Base-by-base conservation (phyloP, 2,888 invertebrate species). In the Teleogryllus oceanicus region DNA sequence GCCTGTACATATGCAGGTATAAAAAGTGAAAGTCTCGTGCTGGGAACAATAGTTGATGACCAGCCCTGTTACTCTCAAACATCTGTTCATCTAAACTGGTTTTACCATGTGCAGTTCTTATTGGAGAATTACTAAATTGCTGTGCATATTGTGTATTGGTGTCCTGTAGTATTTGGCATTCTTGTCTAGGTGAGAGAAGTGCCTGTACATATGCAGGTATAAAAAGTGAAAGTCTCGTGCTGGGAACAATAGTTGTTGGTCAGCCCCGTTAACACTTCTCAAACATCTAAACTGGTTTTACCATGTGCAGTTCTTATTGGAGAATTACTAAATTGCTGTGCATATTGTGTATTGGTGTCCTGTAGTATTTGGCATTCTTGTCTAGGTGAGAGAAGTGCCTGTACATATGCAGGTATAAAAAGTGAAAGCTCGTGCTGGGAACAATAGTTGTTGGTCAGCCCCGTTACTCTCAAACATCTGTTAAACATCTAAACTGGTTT, bases 211-310 rank as follows among this genome's bases (percentile, higher is more conserved):
- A 62, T 3, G 4, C 2, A 62, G 62, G 62, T 2, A 5, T 2
- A 62, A 18, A 16, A 62, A 62, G 2, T 62, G 5, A 62, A 12
- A 3, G 62, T 3, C 18, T 18, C 5, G 3, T 62, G 62, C 62
- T 2, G 62, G 5, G 18, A 62, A 2, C 62, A 16, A 62, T 0
- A 3, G 62, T 3, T 18, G 5, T 62, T 62, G 24, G 24, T 62
- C 62, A 62, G 62, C 12, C 62, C 62, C 62, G 80, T 80, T 78
- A 78, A n/a, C n/a, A n/a, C n/a, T 77, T 82, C 77, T 82, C 78
- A 81, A 11, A 11, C 62, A 62, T 62, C 12, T 62, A 62, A 62
- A 62, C 4, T 2, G 12, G 5, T 62, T 62, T 13, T 62, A 11
- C 62, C n/a, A 62, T 5, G 4, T 12, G 13, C 12, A 3, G 2